Base-by-base conservation (phyloP, 2,113 vertebrate genomes). In the Psophia crepitans region DNA sequence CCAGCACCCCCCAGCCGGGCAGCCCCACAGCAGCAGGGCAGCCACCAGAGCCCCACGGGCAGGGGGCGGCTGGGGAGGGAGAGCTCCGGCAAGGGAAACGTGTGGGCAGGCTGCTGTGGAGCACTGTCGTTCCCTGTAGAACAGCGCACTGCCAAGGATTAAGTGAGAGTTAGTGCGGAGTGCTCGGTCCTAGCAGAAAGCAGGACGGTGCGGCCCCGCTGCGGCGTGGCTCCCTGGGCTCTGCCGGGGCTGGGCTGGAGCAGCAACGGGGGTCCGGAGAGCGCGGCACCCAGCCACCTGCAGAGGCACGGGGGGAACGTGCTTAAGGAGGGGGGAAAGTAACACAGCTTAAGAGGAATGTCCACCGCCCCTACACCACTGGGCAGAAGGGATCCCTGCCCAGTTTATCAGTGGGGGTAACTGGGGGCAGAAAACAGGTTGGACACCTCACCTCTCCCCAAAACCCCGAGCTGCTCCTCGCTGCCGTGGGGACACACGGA, bases 131-230 rank as follows among this genome's bases (percentile, higher is more conserved):
- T 56, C 20, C 37, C 10, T 15, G 22, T 51, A 35, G n/a, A 84
- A 49, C 48, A 65, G 43, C 17, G 1, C 14, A 0, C 19, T 14
- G 57, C 26, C 22, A 4, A 27, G 28, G 1, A 2, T 16, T 43
- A 35, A 5, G 17, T 1, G 35, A 21, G 37, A 5, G 2, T 16
- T 4, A 24, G 43, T 5, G 48, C 65, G 0, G 1, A 13, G 69
- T 1, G 4, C 0, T 0, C 2, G 10, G 3, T 24, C 57, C 43
- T 3, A 14, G 70, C 75, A 44, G 44, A 27, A 43, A 22, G 69
- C 2, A 37, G 11, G 18, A 9, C 0, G 0, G 28, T 3, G 2
- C 2, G 9, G 44, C 27, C 56, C 6, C 4, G 15, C 58, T 51
- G 46, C 3, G 6, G 11, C 65, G 44, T 3, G 2, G 54, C 30